Base-by-base conservation (phyloP, 2,888 invertebrate genomes). In the Dolichopus griseipennis region DNA sequence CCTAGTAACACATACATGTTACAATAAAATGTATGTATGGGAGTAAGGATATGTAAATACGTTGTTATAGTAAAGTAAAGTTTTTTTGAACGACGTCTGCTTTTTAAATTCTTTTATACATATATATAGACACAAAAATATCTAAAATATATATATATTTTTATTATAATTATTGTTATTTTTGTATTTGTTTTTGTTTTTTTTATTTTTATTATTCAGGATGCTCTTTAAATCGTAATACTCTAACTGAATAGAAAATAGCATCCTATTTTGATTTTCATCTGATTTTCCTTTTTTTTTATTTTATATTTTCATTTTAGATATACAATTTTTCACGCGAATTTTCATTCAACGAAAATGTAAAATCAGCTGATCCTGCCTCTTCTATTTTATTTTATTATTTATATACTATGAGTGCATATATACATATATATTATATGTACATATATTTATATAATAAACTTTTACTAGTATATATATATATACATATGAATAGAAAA, bases 231-330 rank as follows among this genome's bases (percentile, higher is more conserved):
- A 18, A 12, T 15, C 63, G 15, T 63, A 27, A 27, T 63, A 63
- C 63, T 27, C 27, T 27, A 63, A 18, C 27, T 63, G 63, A 63
- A 63, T 63, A 63, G 63, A 63, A 63, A 63, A 27, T 63, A 63
- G 63, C 63, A 63, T 52, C 52, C 52, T 52, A 52, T 52, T 52
- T 52, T 52, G 52, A 18, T 52, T 52, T 52, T 52, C 52, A 6
- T 52, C n/a, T n/a, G n/a, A n/a, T n/a, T n/a, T n/a, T n/a, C n/a
- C n/a, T n/a, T n/a, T n/a, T 52, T n/a, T 52, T 52, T 15, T 52
- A 1, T 52, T 52, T 52, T 52, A 18, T 15, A 18, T 52, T 52
- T 52, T n/a, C 6, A 4, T 18, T 18, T 52, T 18, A 2, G 9
- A 52, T 52, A 10, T 52, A 6, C n/a, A 52, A 52, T 52, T 52